Evolutionary conservation across 2,888 invertebrate species (phyloP).

Genomic region (Tanaodytes sp.): DNA sequence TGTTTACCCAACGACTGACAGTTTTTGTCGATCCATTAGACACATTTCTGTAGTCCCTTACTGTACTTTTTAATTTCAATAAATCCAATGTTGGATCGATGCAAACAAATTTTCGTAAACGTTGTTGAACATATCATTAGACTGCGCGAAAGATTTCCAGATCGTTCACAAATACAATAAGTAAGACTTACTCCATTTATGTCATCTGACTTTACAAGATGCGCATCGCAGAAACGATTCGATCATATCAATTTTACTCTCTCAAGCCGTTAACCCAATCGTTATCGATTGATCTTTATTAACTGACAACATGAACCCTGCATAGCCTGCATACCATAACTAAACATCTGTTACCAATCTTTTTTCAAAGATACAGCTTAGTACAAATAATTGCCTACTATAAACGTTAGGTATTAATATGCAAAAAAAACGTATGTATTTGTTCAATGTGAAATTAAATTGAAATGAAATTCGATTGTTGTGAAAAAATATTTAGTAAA

Average conservation of each 20-base stretch:
- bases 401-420: slow-evolving; percentile 14
- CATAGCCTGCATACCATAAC: slow-evolving; percentile 64
- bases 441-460: neutral
- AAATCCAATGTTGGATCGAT: too few relatives aligned
- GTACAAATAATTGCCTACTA: slow-evolving; percentile 54
- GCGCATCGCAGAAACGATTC: slow-evolving; percentile 54
- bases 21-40: too few relatives aligned
- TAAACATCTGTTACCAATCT: slow-evolving; percentile 67
- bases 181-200: slow-evolving; percentile 27
- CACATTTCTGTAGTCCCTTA: too few relatives aligned
- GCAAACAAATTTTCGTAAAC: too few relatives aligned
- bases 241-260: slow-evolving; percentile 65
- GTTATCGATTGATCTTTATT: slow-evolving; percentile 67
- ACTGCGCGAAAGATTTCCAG: too few relatives aligned
- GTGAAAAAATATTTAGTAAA: too few relatives aligned
- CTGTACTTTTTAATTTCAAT: too few relatives aligned
- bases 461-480: neutral
- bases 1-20: too few relatives aligned
- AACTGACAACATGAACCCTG: slow-evolving; percentile 63
- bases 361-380: slow-evolving; percentile 60
- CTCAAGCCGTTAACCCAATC: slow-evolving; percentile 66
- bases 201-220: slow-evolving; percentile 26
- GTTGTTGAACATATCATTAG: too few relatives aligned
- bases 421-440: too few relatives aligned
- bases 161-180: slow-evolving; percentile 13